Evolutionary conservation across 2,888 invertebrate genomes (phyloP).

Genomic region (Drosophila ustulata): DNA sequence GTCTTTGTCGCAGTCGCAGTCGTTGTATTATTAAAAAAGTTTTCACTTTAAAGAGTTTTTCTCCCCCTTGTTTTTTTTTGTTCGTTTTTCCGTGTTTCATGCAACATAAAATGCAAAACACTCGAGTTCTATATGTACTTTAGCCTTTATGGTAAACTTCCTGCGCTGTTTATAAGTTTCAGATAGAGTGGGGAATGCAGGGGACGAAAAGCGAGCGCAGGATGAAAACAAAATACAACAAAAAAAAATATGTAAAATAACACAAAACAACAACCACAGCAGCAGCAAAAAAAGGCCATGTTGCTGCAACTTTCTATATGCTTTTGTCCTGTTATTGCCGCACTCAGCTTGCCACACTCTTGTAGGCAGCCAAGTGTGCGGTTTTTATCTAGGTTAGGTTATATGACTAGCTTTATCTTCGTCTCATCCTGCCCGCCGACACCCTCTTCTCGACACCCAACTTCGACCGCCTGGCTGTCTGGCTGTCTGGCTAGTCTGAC

Average conservation of each 20-base stretch:
- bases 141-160: slow-evolving; percentile 74
- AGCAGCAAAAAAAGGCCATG: slow-evolving; percentile 47
- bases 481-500: slow-evolving; percentile 44
- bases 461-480: slow-evolving; percentile 16
- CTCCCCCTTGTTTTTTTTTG: background rate
- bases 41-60: slow-evolving; percentile 70
- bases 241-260: slow-evolving; percentile 4
- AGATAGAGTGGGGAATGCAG: slow-evolving; percentile 27
- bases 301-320: slow-evolving; percentile 62
- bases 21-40: slow-evolving; percentile 77
- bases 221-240: slow-evolving; percentile 9
- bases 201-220: background rate
- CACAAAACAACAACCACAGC: background rate
- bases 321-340: slow-evolving; percentile 61
- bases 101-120: slow-evolving; percentile 76
- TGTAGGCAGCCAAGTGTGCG: slow-evolving; percentile 71
- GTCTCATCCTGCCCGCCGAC: slow-evolving; percentile 10
- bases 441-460: background rate
- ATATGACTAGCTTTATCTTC: slow-evolving; percentile 40
- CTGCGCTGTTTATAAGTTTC: slow-evolving; percentile 74
- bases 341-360: slow-evolving; percentile 30
- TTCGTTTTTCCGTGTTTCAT: slow-evolving; percentile 42
- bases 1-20: slow-evolving; percentile 42
- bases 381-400: slow-evolving; percentile 71
- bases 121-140: slow-evolving; percentile 68